Conservation (phyloP, 2,888 invertebrate species). For the Dryobota labecula region DNA sequence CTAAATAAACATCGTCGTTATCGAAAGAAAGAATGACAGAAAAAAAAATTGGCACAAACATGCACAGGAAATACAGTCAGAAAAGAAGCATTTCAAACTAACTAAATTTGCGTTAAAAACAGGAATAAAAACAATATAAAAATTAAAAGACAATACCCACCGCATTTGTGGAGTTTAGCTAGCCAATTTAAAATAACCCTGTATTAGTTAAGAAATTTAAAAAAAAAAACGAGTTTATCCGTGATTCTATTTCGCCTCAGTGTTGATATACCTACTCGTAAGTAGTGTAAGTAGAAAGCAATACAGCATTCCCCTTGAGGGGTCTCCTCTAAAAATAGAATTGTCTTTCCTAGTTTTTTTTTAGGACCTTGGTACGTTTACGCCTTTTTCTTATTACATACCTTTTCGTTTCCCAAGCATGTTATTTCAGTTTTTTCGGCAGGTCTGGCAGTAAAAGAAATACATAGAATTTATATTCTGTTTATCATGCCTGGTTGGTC, state of each 20-base stretch:
- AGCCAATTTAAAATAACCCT: too few species aligned
- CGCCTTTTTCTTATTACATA: constrained; percentile 36
- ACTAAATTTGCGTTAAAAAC: too few species aligned
- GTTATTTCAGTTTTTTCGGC: constrained; percentile 42
- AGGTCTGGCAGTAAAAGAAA: constrained; percentile 44
- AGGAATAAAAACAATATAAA: too few species aligned
- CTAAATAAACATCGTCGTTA: too few species aligned
- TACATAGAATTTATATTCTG: constrained; percentile 50
- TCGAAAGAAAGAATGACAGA: too few species aligned
- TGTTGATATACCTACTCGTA: constrained; percentile 19
- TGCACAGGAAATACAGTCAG: too few species aligned
- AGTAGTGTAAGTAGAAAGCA: constrained; percentile 1
- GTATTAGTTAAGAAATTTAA: neutral
- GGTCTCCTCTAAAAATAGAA: constrained; percentile 37
- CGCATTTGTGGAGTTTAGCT: too few species aligned
- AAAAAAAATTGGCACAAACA: too few species aligned
- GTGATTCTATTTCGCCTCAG: neutral
- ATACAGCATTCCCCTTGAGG: neutral
- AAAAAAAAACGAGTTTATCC: neutral
- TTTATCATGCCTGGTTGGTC: constrained; percentile 45
- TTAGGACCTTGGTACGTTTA: constrained; percentile 21
- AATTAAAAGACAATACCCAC: too few species aligned
- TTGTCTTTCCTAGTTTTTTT: constrained; percentile 30
- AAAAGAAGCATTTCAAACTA: too few species aligned
- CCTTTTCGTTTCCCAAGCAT: constrained; percentile 25